These are phyloP conservation scores for Axinella damicornis DNA, from an alignment of 37 sponge, comb jelly and placozoan species.

Conservation along the genomic window DNA sequence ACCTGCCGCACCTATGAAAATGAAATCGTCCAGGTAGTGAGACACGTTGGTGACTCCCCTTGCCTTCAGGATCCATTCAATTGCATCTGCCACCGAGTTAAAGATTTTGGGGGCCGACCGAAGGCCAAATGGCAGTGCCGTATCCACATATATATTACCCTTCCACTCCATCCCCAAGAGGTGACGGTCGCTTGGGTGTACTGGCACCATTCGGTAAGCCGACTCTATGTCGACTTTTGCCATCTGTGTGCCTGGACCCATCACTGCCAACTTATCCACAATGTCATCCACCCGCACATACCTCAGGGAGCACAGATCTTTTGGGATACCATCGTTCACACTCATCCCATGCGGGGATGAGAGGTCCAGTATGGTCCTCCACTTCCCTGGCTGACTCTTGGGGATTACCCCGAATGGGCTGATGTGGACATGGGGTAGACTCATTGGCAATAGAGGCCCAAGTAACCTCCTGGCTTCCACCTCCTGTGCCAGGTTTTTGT, in stretches of 20 bases:
- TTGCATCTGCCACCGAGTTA: conserved; percentile 7
- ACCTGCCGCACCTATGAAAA: background rate
- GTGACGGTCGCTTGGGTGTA: conserved; percentile 25
- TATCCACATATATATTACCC: background rate
- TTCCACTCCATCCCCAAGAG: conserved; percentile 26
- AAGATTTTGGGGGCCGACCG: conserved; percentile 14
- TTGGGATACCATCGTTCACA: conserved; percentile 11
- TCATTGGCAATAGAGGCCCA: background rate
- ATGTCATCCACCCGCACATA: conserved; percentile 19
- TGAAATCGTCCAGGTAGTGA: conserved; percentile 21
- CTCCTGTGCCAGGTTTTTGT: background rate
- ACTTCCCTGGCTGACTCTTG: conserved; percentile 1
- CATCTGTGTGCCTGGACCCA: background rate
- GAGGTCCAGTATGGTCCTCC: background rate
- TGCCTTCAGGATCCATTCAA: background rate
- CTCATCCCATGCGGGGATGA: conserved; percentile 8
- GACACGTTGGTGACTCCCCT: background rate
- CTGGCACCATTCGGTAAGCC: conserved; percentile 44
- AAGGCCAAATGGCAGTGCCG: too few relatives aligned
- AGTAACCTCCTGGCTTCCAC: background rate
- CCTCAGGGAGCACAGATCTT: conserved; percentile 15
- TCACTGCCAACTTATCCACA: background rate
- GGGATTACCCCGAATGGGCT: conserved; percentile 8
- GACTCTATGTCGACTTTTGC: conserved; percentile 34
- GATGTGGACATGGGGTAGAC: background rate